Conservation (phyloP, 2,888 invertebrate species). For the Arrhopalites spinosus region DNA sequence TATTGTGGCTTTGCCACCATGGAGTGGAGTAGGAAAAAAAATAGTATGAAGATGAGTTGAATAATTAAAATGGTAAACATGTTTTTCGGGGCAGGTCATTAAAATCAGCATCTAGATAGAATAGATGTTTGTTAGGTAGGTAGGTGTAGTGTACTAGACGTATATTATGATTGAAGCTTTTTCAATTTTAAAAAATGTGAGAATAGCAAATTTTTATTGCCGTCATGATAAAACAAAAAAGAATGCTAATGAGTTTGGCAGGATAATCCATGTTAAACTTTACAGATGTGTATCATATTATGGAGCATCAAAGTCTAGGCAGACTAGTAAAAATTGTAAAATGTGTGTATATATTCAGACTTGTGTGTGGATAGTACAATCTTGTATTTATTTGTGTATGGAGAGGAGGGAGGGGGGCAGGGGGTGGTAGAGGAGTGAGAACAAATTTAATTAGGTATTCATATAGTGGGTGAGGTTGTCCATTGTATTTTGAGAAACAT, state of each 20-base stretch:
- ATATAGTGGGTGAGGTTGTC: constrained; percentile 29
- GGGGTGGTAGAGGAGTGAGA: constrained; percentile 7
- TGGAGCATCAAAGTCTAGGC: constrained; percentile 6
- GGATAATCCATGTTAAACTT: constrained; percentile 1
- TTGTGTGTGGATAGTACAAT: background rate
- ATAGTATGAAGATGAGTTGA: constrained; percentile 25
- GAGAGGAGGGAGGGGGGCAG: too few relatives aligned
- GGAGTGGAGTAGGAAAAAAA: background rate
- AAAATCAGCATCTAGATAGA: constrained; percentile 35
- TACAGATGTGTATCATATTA: constrained; percentile 3
- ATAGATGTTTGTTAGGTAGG: background rate
- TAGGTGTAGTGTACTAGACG: background rate
- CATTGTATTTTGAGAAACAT: constrained; percentile 15
- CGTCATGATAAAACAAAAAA: constrained; percentile 41
- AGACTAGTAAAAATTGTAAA: too few relatives aligned
- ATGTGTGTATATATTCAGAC: background rate
- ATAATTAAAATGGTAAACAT: constrained; percentile 35
- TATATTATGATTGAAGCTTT: constrained; percentile 26
- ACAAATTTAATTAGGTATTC: constrained; percentile 33
- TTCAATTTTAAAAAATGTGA: constrained; percentile 31
- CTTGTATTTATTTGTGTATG: background rate
- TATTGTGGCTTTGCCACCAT: background rate
- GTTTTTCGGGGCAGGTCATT: constrained; percentile 31
- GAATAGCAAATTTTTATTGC: constrained; percentile 44
- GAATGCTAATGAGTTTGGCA: constrained; percentile 38